phyloP scores from a whole-genome alignment of 2,797 vertebrate species.

The Brachyalestes nurse region DNA sequence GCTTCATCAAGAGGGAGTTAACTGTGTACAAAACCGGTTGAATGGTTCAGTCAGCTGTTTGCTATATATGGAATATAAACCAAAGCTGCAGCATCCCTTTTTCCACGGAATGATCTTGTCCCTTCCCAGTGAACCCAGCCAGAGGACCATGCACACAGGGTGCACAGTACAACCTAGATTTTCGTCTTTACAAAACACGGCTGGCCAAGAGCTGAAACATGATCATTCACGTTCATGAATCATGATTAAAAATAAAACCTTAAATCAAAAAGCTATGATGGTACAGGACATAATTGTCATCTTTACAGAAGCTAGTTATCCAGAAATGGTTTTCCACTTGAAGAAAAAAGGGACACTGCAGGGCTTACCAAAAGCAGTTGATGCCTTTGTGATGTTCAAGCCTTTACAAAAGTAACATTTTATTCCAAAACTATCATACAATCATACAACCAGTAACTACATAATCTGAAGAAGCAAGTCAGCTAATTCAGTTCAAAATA shows the following conservation, averaged over 20 bases:
- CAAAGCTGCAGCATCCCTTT: slow-evolving; percentile 98
- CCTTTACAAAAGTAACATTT: slow-evolving; percentile 99
- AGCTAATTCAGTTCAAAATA: slow-evolving; percentile 99
- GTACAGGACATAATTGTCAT: slow-evolving; percentile 68
- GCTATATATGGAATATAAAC: slow-evolving; percentile 84
- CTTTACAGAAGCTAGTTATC: slow-evolving; percentile 46
- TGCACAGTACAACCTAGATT: background rate
- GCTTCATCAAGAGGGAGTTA: slow-evolving; percentile 96
- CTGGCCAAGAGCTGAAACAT: slow-evolving; percentile 57
- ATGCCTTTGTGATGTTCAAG: slow-evolving; percentile 96
- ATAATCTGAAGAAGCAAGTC: slow-evolving; percentile 99
- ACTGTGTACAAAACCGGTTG: slow-evolving; percentile 97
- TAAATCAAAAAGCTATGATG: slow-evolving; percentile 49
- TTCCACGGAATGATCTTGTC: slow-evolving; percentile 77
- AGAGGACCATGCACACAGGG: slow-evolving; percentile 45
- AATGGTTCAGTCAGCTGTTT: slow-evolving; percentile 82
- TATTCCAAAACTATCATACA: slow-evolving; percentile 91
- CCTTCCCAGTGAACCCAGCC: slow-evolving; percentile 64
- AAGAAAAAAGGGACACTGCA: slow-evolving; percentile 98
- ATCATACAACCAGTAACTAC: slow-evolving; percentile 99
- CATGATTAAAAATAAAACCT: slow-evolving; percentile 60
- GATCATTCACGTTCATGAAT: slow-evolving; percentile 64
- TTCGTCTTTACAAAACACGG: slow-evolving; percentile 41
- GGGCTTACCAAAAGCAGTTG: slow-evolving; percentile 97
- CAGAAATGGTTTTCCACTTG: slow-evolving; percentile 75